These are phyloP conservation scores for Drosophila yakuba DNA, from an alignment of 1,140 invertebrate species.

Conservation along the genomic window DNA sequence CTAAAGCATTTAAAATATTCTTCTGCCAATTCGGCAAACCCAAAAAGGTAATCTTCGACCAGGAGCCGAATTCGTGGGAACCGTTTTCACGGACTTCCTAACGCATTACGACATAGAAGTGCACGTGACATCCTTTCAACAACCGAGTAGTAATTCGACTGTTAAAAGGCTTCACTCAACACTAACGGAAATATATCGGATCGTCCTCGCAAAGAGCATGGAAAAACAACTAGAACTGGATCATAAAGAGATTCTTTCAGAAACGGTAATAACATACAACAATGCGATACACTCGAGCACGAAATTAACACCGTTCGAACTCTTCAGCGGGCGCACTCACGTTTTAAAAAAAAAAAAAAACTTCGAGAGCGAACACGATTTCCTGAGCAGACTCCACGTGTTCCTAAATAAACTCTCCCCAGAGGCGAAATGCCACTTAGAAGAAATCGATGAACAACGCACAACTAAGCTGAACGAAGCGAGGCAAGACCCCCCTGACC, in stretches of 20 bases:
- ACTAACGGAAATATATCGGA: conserved; percentile 17
- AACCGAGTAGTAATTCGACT: conserved; percentile 1
- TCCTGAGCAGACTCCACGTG: too few species aligned
- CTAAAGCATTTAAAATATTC: neutral
- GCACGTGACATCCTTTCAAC: neutral
- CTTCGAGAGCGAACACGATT: too few species aligned
- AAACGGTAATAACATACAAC: too few species aligned
- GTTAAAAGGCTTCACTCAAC: conserved; percentile 16
- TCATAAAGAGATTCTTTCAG: conserved; percentile 3
- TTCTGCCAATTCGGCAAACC: neutral
- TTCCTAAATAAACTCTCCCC: too few species aligned
- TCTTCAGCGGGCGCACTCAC: too few species aligned
- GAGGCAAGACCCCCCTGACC: too few species aligned
- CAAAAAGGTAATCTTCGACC: neutral
- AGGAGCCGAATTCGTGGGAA: neutral
- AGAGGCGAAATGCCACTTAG: too few species aligned
- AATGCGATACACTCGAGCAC: too few species aligned
- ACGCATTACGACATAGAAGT: neutral
- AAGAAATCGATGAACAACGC: too few species aligned
- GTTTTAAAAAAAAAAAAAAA: too few species aligned
- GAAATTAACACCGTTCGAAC: too few species aligned
- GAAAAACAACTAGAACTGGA: conserved; percentile 7
- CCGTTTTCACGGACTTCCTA: neutral
- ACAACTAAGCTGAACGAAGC: too few species aligned
- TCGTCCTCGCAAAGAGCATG: conserved; percentile 8